These are phyloP conservation scores for Polia nebulosa DNA, from an alignment of 2,888 invertebrate species.

Conservation along the genomic window DNA sequence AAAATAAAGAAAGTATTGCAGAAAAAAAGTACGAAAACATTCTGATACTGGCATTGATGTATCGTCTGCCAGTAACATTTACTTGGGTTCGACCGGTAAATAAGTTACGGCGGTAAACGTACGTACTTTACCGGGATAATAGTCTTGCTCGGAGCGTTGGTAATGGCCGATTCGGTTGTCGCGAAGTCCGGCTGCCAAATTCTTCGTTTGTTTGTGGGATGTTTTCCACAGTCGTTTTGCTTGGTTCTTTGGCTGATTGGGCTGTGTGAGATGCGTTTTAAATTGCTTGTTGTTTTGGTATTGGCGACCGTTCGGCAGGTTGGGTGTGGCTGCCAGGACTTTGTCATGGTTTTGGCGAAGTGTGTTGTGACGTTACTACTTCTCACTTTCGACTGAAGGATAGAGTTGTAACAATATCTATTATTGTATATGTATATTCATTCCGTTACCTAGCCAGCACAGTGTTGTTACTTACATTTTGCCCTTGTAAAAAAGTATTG, in stretches of 20 bases:
- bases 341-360: conserved; percentile 26
- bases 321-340: conserved; percentile 36
- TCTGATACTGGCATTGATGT: conserved; percentile 60
- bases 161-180: conserved; percentile 45
- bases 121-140: conserved; percentile 38
- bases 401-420: neutral
- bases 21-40: conserved; percentile 52
- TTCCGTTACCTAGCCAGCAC: neutral
- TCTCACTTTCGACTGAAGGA: conserved; percentile 40
- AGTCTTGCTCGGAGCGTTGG: conserved; percentile 20
- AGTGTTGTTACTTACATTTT: neutral
- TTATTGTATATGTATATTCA: conserved; percentile 1
- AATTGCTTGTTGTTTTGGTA: conserved; percentile 49
- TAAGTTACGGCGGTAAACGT: conserved; percentile 54
- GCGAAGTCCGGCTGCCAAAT: conserved; percentile 45
- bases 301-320: conserved; percentile 15
- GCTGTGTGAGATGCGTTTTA: conserved; percentile 49
- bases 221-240: conserved; percentile 22
- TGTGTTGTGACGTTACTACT: conserved; percentile 13
- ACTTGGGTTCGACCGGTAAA: conserved; percentile 51
- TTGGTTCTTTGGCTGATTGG: conserved; percentile 45
- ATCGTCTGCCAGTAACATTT: conserved; percentile 48
- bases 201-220: conserved; percentile 44
- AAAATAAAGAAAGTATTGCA: conserved; percentile 38
- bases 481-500: conserved; percentile 1